A percentile compares a stretch with the other conserved stretches of the same genome.
These are phyloP conservation scores for Campoletis raptor DNA, from an alignment of 2,888 invertebrate genomes.

Conservation along the genomic window DNA sequence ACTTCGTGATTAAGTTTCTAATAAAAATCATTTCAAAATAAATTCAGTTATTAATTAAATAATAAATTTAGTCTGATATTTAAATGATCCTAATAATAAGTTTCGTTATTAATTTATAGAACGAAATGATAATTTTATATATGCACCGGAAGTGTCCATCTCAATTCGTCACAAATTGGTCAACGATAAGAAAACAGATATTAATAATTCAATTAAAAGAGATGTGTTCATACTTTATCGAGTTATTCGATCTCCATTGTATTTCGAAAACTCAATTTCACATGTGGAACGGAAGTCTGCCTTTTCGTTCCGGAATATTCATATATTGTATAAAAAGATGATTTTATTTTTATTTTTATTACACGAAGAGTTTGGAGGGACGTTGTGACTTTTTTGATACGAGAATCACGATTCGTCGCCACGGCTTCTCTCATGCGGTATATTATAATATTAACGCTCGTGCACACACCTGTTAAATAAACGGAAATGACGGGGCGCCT, in stretches of 20 bases:
- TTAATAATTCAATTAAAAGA: constrained; percentile 38
- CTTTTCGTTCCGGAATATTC: constrained; percentile 48
- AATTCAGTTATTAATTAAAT: not conserved
- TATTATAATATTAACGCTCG: constrained; percentile 64
- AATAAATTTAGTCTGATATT: not conserved
- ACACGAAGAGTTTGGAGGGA: not conserved
- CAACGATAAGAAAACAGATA: not conserved
- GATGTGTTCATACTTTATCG: not conserved
- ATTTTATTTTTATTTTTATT: constrained; percentile 32
- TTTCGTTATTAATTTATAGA: not conserved
- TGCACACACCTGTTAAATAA: constrained; percentile 65
- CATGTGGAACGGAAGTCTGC: constrained; percentile 56
- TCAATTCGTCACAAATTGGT: constrained; percentile 19
- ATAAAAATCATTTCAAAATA: not conserved
- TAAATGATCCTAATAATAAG: not conserved
- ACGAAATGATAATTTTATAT: not conserved
- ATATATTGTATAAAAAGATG: constrained; percentile 3
- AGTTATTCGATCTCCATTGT: constrained; percentile 18
- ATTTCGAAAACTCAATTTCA: constrained; percentile 33
- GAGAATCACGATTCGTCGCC: constrained; percentile 62
- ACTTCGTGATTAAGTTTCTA: not conserved
- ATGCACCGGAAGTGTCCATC: not conserved
- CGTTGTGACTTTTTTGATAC: constrained; percentile 30
- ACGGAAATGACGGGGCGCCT: constrained; percentile 80
- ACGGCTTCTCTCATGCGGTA: constrained; percentile 56